Evolutionary conservation across 2,797 vertebrate species (phyloP).

Genomic region (Tragopan temminckii): DNA sequence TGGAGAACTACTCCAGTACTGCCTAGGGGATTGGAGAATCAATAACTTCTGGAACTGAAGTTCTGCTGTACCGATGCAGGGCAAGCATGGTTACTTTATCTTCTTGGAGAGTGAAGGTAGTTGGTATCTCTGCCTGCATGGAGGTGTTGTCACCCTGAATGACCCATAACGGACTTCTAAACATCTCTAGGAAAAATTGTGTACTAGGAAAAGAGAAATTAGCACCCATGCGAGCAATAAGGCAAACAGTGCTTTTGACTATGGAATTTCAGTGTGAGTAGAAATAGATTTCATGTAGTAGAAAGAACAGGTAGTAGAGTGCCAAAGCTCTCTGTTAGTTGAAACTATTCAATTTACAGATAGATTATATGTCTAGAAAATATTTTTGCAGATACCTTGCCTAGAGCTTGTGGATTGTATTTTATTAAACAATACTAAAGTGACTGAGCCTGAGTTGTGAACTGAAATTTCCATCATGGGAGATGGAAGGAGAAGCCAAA

Average conservation of each 20-base stretch:
- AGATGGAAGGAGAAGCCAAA: not conserved
- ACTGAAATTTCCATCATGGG: not conserved
- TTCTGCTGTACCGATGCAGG: not conserved
- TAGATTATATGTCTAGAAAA: not conserved
- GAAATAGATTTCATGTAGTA: not conserved
- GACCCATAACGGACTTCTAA: not conserved
- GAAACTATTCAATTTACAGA: not conserved
- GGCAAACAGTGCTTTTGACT: not conserved
- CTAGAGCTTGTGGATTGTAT: not conserved
- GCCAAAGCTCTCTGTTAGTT: not conserved
- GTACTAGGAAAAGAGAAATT: not conserved
- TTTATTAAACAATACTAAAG: not conserved
- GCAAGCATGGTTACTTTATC: not conserved
- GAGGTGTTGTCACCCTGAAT: not conserved
- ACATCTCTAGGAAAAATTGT: not conserved
- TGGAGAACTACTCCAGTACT: not conserved
- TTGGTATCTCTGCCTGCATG: not conserved
- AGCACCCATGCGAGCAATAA: not conserved
- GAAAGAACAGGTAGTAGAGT: not conserved
- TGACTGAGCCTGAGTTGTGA: not conserved
- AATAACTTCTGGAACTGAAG: not conserved
- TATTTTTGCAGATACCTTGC: not conserved
- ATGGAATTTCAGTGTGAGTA: not conserved
- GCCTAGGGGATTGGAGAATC: not conserved
- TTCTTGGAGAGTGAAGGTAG: not conserved